Percentiles rank a stretch among this genome's conserved stretches.
Evolutionary conservation across 2,888 invertebrate species (phyloP).

Genomic region (Actias luna): DNA sequence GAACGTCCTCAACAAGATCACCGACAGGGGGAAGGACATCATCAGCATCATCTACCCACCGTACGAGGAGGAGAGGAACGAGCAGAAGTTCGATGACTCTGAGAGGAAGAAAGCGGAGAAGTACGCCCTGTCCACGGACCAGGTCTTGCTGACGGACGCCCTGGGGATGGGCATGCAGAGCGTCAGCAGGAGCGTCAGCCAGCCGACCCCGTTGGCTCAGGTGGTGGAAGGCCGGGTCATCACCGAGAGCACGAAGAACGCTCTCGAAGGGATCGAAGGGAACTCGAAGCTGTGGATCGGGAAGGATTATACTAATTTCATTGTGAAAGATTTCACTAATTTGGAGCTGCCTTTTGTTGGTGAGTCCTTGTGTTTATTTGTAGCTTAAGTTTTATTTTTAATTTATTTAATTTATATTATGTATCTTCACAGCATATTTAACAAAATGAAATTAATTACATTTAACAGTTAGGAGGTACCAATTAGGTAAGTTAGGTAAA

Average conservation of each 20-base stretch:
- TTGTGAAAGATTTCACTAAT: constrained; percentile 96
- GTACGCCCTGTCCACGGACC: constrained; percentile 68
- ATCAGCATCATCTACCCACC: constrained; percentile 73
- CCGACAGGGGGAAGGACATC: constrained; percentile 70
- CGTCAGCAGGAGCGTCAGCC: constrained; percentile 41
- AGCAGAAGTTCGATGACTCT: constrained; percentile 69
- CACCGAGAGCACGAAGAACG: constrained; percentile 62
- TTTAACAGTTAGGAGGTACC: too few relatives aligned
- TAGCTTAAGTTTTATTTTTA: background rate
- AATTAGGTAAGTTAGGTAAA: too few relatives aligned
- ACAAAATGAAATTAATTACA: too few relatives aligned
- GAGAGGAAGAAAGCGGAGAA: constrained; percentile 75
- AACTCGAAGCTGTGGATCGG: constrained; percentile 96
- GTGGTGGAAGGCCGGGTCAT: constrained; percentile 66
- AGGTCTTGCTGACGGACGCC: constrained; percentile 64
- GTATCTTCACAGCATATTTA: too few relatives aligned
- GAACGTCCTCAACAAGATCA: constrained; percentile 71
- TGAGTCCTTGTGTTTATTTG: constrained; percentile 39
- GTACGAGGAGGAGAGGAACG: constrained; percentile 66
- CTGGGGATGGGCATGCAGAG: constrained; percentile 32
- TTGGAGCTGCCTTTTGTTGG: constrained; percentile 91
- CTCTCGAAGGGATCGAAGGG: constrained; percentile 77
- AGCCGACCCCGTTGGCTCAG: constrained; percentile 64
- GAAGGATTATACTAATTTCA: constrained; percentile 98
- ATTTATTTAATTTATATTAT: too few relatives aligned